These are phyloP conservation scores for Hippocampus guttulatus DNA, from an alignment of 2,113 vertebrate genomes.

Conservation along the genomic window DNA sequence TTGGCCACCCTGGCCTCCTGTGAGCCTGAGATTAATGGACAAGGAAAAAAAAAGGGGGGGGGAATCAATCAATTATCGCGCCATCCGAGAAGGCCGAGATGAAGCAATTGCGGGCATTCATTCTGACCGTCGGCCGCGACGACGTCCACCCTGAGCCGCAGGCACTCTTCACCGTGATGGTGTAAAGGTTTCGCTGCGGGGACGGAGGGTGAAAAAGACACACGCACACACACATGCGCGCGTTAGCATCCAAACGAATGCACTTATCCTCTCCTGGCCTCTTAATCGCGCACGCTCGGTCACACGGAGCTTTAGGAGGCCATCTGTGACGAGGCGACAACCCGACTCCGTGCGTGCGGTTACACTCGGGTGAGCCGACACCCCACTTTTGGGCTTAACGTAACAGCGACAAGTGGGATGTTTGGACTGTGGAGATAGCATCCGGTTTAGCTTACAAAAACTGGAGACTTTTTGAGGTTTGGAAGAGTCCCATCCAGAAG, in stretches of 20 bases:
- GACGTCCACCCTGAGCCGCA: slow-evolving; percentile 82
- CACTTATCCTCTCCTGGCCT: slow-evolving; percentile 51
- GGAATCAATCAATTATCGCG: slow-evolving; percentile 5
- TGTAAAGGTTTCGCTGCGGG: slow-evolving; percentile 85
- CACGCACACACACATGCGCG: slow-evolving; percentile 15
- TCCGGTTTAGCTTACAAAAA: neutral
- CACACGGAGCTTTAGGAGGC: slow-evolving; percentile 43
- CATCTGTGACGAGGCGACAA: slow-evolving; percentile 61
- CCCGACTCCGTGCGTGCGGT: slow-evolving; percentile 30
- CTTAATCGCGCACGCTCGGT: slow-evolving; percentile 49
- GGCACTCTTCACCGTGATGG: slow-evolving; percentile 79
- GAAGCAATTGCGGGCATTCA: neutral
- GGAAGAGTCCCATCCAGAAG: neutral
- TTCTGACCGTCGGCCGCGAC: slow-evolving; percentile 80
- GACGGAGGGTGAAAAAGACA: slow-evolving; percentile 3
- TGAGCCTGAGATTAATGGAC: slow-evolving; percentile 55
- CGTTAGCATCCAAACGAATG: slow-evolving; percentile 61
- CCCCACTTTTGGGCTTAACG: slow-evolving; percentile 14
- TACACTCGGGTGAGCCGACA: slow-evolving; percentile 29
- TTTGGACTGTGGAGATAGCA: neutral
- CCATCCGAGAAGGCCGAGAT: neutral
- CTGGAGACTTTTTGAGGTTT: neutral
- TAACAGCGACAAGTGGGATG: slow-evolving; percentile 1
- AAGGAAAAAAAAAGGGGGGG: neutral
- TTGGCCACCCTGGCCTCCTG: slow-evolving; percentile 70